A percentile compares a stretch with the other conserved stretches of the same genome.
These are phyloP conservation scores for Drosophila antonietae DNA, from an alignment of 2,888 invertebrate species.

Conservation along the genomic window DNA sequence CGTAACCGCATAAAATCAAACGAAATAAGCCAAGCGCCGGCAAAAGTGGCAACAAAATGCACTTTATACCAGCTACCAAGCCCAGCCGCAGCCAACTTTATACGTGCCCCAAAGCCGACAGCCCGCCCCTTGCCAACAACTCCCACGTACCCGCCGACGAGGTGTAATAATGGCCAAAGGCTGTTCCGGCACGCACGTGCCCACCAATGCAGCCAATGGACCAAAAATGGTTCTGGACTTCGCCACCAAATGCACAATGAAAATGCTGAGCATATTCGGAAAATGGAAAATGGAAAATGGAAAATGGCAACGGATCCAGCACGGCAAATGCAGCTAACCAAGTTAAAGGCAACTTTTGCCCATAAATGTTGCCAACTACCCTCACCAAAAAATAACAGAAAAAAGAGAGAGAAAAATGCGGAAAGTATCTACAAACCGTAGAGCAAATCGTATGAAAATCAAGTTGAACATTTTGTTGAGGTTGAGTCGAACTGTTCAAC, in stretches of 20 bases:
- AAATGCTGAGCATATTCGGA: constrained; percentile 49
- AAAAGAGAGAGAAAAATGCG: constrained; percentile 9
- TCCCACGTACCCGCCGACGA: constrained; percentile 28
- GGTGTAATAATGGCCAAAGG: constrained; percentile 79
- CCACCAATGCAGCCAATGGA: constrained; percentile 49
- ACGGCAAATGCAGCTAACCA: constrained; percentile 49
- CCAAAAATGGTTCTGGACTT: constrained; percentile 30
- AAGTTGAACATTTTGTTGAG: constrained; percentile 73
- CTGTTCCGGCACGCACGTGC: constrained; percentile 73
- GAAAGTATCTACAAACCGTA: constrained; percentile 39
- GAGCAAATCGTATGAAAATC: constrained; percentile 74
- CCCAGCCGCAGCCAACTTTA: constrained; percentile 41
- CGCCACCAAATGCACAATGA: constrained; percentile 54
- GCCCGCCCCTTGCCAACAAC: not conserved
- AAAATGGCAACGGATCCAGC: constrained; percentile 30
- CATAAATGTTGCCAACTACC: constrained; percentile 68
- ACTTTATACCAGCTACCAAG: constrained; percentile 67
- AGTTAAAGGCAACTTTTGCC: constrained; percentile 55
- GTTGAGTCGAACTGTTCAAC: constrained; percentile 51
- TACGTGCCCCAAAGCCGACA: constrained; percentile 46
- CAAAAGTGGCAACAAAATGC: constrained; percentile 79
- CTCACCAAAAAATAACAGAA: constrained; percentile 12
- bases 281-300: constrained; percentile 9
- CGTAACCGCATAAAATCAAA: constrained; percentile 82
- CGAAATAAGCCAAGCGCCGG: constrained; percentile 75